phyloP scores from a whole-genome alignment of 2,888 invertebrate genomes.

The Baccha elongata region DNA sequence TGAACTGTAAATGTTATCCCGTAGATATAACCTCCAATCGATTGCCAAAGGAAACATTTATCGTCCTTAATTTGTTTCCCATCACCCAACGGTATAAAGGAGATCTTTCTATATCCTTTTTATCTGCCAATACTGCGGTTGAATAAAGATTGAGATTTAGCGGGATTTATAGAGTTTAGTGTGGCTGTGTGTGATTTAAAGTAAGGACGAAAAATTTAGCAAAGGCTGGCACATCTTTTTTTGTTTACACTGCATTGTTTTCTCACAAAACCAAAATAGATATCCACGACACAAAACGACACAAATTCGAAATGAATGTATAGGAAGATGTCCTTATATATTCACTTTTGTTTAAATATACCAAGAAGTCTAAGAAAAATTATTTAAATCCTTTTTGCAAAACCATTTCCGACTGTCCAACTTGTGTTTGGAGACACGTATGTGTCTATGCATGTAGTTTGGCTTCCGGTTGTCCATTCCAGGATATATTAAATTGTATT shows the following conservation, averaged over 20 bases:
- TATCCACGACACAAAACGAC: slow-evolving; percentile 8
- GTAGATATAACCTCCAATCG: slow-evolving; percentile 39
- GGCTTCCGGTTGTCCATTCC: slow-evolving; percentile 46
- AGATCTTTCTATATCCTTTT: slow-evolving; percentile 18
- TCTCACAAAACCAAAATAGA: slow-evolving; percentile 3
- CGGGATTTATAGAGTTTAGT: slow-evolving; percentile 55
- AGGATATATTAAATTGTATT: slow-evolving; percentile 71
- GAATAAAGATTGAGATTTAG: slow-evolving; percentile 61
- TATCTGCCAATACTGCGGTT: slow-evolving; percentile 65
- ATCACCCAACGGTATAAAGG: neutral
- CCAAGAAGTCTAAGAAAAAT: slow-evolving; percentile 62
- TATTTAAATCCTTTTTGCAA: slow-evolving; percentile 69
- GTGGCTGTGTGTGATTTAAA: slow-evolving; percentile 32
- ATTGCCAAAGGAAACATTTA: neutral
- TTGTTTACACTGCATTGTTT: slow-evolving; percentile 47
- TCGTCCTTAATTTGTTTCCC: slow-evolving; percentile 16
- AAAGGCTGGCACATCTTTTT: neutral
- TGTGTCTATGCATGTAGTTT: slow-evolving; percentile 1
- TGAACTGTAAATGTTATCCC: slow-evolving; percentile 50
- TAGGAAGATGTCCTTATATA: slow-evolving; percentile 38
- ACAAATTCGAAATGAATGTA: slow-evolving; percentile 37
- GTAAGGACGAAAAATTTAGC: neutral
- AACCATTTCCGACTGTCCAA: slow-evolving; percentile 64
- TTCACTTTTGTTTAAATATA: slow-evolving; percentile 4
- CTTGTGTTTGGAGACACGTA: slow-evolving; percentile 23